Percentiles rank a stretch among this genome's conserved stretches.
These are phyloP conservation scores for Orthosia cruda DNA, from an alignment of 2,888 invertebrate genomes.

Conservation along the genomic window DNA sequence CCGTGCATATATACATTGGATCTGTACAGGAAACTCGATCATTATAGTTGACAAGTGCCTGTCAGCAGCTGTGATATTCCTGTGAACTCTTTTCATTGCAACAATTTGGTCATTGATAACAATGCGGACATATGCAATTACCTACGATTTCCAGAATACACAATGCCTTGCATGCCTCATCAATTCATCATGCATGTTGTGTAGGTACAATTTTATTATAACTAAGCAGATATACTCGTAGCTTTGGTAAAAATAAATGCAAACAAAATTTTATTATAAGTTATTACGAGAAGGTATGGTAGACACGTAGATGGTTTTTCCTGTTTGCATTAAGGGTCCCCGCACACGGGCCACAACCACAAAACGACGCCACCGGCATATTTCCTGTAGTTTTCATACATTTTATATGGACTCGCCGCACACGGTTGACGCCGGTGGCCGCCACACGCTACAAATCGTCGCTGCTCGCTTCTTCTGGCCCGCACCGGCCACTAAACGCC, in stretches of 20 bases:
- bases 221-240: not conserved
- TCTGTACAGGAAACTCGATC: slow-evolving; percentile 77
- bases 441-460: too few species aligned
- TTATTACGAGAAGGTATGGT: not conserved
- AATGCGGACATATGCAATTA: slow-evolving; percentile 32
- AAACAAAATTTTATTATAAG: not conserved
- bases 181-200: not conserved
- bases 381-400: too few species aligned
- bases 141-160: not conserved
- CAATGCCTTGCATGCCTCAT: slow-evolving; percentile 2
- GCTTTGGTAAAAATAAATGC: not conserved
- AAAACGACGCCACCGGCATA: too few species aligned
- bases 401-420: too few species aligned
- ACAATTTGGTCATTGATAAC: slow-evolving; percentile 36
- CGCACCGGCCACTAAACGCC: too few species aligned
- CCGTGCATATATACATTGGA: slow-evolving; percentile 75
- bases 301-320: not conserved
- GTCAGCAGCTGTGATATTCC: slow-evolving; percentile 68
- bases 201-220: not conserved
- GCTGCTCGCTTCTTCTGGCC: too few species aligned
- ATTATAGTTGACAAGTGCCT: slow-evolving; percentile 79
- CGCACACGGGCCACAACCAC: too few species aligned
- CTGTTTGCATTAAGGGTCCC: not conserved
- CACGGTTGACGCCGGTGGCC: too few species aligned
- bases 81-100: slow-evolving; percentile 53